Evolutionary conservation across 2,797 vertebrate species (phyloP).

Genomic region (Pogonophryne albipinna): DNA sequence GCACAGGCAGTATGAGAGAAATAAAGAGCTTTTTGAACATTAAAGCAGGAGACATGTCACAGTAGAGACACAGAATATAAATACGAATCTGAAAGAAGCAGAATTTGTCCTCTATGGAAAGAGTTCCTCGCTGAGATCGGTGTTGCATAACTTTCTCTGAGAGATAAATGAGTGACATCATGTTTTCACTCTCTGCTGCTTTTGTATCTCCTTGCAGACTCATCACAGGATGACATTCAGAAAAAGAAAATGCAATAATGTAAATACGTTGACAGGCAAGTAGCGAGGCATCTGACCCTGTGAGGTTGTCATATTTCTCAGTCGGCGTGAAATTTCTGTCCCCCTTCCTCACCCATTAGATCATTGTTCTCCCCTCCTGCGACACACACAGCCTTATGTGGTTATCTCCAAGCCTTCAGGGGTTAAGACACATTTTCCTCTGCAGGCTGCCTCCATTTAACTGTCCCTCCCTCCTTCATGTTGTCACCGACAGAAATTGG

Average conservation of each 20-base stretch:
- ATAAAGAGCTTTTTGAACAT: too few species aligned
- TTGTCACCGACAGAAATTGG: conserved; percentile 66
- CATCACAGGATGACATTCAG: conserved; percentile 28
- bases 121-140: neutral
- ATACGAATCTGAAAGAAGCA: too few species aligned
- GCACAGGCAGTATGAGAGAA: too few species aligned
- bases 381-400: conserved; percentile 27
- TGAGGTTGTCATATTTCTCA: conserved; percentile 59
- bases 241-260: conserved; percentile 21
- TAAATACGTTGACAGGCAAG: conserved; percentile 32
- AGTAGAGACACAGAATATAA: too few species aligned
- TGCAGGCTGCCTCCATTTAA: conserved; percentile 52
- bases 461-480: conserved; percentile 59
- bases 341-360: conserved; percentile 48
- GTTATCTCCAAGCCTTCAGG: conserved; percentile 57
- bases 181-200: neutral
- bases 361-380: conserved; percentile 41
- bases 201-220: neutral
- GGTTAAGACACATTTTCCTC: conserved; percentile 51
- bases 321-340: conserved; percentile 65
- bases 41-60: too few species aligned
- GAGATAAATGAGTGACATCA: conserved; percentile 20
- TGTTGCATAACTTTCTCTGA: conserved; percentile 23
- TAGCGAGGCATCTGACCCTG: conserved; percentile 21
- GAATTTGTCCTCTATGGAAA: neutral